Evolutionary conservation across 2,888 invertebrate species (phyloP), one percentile per base, ranked within the genome.

Genomic region (Mystacides longicornis): DNA sequence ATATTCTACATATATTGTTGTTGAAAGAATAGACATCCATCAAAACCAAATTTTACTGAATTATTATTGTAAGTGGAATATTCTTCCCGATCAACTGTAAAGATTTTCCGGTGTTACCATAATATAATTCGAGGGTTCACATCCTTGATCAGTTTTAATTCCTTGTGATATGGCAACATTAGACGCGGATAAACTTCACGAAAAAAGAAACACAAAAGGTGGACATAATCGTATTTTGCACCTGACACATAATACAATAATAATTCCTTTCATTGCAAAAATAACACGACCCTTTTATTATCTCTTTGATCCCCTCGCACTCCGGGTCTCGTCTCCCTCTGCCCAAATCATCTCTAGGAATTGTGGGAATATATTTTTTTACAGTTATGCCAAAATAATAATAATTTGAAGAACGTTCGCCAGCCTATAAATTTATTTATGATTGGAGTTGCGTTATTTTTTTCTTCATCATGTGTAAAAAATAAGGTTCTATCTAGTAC

Each of bases 201-300:
- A n/a, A n/a, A n/a, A n/a, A n/a, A n/a, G n/a, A 27, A 27, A 27
- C 5, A 11, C n/a, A 3, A 37, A 37, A 37, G 37, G 37, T 37
- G 14, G 3, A 11, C 23, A 48, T 53, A 53, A 53, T 53, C 53
- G 53, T 47, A 31, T 53, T 52, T 53, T 53, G 42, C 53, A 53
- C 53, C 53, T 53, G 53, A 53, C 47, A 23, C 37, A n/a, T 37
- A n/a, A 37, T 14, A 37, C 16, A 37, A 37, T 37, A 27, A 27
- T 52, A 37, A 53, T 48, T 53, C 53, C 47, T 48, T 53, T 53
- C 42, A 53, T 53, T 33, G 18, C 53, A 48, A 22, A 53, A 53
- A 53, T 49, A 53, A 53, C 53, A 53, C 49, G 53, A 47, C 47
- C 47, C 31, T 49, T 21, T 37, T 19, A 42, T 53, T 45, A 21